Conservation (phyloP, 2,888 invertebrate species). For the Volucella inflata region DNA sequence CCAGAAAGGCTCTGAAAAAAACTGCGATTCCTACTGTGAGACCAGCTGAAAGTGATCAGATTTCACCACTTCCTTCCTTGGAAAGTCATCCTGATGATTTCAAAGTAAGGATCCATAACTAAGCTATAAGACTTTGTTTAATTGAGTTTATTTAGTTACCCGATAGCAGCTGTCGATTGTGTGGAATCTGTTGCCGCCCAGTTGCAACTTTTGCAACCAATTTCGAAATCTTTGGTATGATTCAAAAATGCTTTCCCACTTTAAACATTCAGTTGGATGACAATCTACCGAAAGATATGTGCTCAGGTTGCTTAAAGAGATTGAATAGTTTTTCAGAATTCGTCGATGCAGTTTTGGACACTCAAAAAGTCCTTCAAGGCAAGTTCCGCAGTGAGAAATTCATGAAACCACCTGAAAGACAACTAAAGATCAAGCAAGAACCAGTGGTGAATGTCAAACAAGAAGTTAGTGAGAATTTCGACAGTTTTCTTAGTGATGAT, state of each 20-base stretch:
- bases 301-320: slow-evolving; percentile 79
- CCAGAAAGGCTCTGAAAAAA: slow-evolving; percentile 81
- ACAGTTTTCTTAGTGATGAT: slow-evolving; percentile 80
- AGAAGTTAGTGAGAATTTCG: slow-evolving; percentile 81
- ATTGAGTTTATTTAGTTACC: slow-evolving; percentile 23
- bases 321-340: slow-evolving; percentile 81
- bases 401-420: slow-evolving; percentile 73
- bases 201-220: slow-evolving; percentile 81
- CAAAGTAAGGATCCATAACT: slow-evolving; percentile 23
- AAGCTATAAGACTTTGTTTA: neutral
- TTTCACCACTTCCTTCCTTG: neutral
- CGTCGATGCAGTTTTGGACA: slow-evolving; percentile 81
- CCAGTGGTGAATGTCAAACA: slow-evolving; percentile 83
- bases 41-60: slow-evolving; percentile 36
- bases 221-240: slow-evolving; percentile 82
- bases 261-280: slow-evolving; percentile 82
- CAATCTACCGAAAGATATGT: slow-evolving; percentile 81
- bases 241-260: slow-evolving; percentile 83
- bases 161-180: slow-evolving; percentile 80
- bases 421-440: slow-evolving; percentile 83
- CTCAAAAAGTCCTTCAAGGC: slow-evolving; percentile 81
- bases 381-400: slow-evolving; percentile 78
- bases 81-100: slow-evolving; percentile 37
- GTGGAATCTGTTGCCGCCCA: slow-evolving; percentile 78
- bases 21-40: slow-evolving; percentile 80